These are phyloP conservation scores for Amphipyra berbera DNA, from an alignment of 2,888 invertebrate genomes.

Conservation along the genomic window DNA sequence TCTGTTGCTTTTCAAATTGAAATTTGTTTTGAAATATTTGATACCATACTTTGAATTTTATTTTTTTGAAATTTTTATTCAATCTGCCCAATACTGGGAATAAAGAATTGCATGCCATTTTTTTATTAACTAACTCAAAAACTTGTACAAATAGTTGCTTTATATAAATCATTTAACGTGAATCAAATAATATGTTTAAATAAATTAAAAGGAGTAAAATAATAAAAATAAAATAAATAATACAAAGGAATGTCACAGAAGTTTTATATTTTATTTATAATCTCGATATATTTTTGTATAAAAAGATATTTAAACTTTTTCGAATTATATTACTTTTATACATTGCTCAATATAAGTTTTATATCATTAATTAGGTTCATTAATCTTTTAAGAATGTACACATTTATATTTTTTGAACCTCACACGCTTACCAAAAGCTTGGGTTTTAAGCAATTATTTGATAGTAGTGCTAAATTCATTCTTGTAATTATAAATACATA, in stretches of 20 bases:
- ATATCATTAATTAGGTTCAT: conserved; percentile 43
- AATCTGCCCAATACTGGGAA: too few species aligned
- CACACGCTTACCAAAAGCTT: conserved; percentile 67
- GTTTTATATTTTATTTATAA: conserved; percentile 39
- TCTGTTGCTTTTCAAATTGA: too few species aligned
- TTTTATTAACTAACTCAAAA: too few species aligned
- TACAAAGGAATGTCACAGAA: conserved; percentile 12
- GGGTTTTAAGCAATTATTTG: conserved; percentile 46
- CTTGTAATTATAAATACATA: conserved; percentile 87
- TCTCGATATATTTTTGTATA: conserved; percentile 40
- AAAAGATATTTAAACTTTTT: conserved; percentile 32
- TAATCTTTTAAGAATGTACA: conserved; percentile 33
- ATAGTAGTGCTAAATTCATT: conserved; percentile 82
- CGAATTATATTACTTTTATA: conserved; percentile 45
- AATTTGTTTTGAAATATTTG: too few species aligned
- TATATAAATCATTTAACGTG: too few species aligned
- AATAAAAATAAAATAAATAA: too few species aligned
- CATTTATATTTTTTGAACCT: conserved; percentile 34
- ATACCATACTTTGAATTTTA: too few species aligned
- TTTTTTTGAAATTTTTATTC: too few species aligned
- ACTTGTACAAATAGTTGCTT: too few species aligned
- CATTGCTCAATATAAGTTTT: conserved; percentile 58
- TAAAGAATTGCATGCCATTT: too few species aligned
- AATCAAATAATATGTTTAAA: too few species aligned
- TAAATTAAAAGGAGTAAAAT: too few species aligned